A percentile compares a stretch with the other conserved stretches of the same genome.
These are phyloP conservation scores for Parochlus steinenii DNA, from an alignment of 2,888 invertebrate species.

Conservation along the genomic window DNA sequence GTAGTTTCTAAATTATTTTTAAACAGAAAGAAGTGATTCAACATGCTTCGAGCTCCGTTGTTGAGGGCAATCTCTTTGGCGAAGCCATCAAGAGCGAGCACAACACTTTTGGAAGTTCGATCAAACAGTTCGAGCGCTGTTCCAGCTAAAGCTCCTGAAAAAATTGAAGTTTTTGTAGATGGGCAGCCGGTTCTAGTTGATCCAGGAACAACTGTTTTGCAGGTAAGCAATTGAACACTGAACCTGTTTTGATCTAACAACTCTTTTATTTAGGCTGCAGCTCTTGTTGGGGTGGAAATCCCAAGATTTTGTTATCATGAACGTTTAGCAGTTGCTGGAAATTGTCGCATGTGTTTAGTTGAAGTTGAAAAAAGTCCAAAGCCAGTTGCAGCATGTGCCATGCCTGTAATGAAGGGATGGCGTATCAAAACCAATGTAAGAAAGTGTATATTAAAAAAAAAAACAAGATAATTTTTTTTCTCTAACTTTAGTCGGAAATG, in stretches of 20 bases:
- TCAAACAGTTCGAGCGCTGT: constrained; percentile 31
- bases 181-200: constrained; percentile 86
- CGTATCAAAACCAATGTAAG: constrained; percentile 95
- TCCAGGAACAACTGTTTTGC: constrained; percentile 92
- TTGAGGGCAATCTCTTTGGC: constrained; percentile 42
- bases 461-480: background rate
- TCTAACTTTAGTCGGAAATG: constrained; percentile 7
- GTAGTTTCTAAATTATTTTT: no score
- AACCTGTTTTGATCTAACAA: background rate
- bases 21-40: constrained; percentile 18
- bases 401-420: constrained; percentile 99
- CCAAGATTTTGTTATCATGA: constrained; percentile 99
- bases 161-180: constrained; percentile 93
- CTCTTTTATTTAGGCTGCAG: constrained; percentile 60
- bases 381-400: constrained; percentile 97
- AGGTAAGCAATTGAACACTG: constrained; percentile 38
- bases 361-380: constrained; percentile 98
- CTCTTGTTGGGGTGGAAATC: constrained; percentile 89
- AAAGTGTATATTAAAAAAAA: no score
- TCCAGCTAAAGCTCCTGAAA: constrained; percentile 43
- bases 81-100: constrained; percentile 27
- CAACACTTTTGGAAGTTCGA: constrained; percentile 27
- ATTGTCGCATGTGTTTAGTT: constrained; percentile 98
- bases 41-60: constrained; percentile 63
- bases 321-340: constrained; percentile 93